Evolutionary conservation across 2,797 vertebrate species (phyloP).

Genomic region (Muscicapa comitata): DNA sequence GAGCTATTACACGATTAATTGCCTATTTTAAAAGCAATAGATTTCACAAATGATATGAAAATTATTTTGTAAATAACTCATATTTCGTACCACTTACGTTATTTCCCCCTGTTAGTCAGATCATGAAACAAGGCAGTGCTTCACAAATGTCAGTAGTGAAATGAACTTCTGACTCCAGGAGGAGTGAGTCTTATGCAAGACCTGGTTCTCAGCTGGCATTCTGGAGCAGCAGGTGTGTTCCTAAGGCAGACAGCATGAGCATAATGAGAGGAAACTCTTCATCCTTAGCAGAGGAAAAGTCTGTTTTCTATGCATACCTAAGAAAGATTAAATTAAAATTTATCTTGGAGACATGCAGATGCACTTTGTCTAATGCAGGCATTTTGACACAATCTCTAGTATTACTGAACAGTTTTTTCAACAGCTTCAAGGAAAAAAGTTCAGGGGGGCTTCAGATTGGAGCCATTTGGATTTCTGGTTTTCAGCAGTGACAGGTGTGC

Average conservation of each 20-base stretch:
- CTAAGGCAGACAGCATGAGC: neutral
- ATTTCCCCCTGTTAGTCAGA: neutral
- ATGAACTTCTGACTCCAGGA: neutral
- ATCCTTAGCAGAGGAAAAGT: neutral
- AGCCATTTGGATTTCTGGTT: neutral
- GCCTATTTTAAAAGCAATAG: neutral
- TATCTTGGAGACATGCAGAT: neutral
- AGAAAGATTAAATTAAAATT: neutral
- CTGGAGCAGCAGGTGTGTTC: neutral
- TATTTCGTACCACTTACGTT: neutral
- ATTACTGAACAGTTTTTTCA: neutral
- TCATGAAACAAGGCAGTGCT: neutral
- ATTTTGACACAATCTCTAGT: neutral
- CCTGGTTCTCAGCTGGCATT: neutral
- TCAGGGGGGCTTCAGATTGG: neutral
- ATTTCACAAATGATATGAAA: neutral
- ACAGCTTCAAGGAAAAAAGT: neutral
- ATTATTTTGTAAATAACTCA: neutral
- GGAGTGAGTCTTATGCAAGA: neutral
- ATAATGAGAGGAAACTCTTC: neutral
- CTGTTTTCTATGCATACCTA: neutral
- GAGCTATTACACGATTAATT: neutral
- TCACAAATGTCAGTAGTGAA: neutral
- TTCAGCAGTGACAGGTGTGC: neutral
- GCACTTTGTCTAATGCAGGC: neutral